Conservation (phyloP, 2,113 vertebrate genomes). For the Balaenoptera acutorostrata region DNA sequence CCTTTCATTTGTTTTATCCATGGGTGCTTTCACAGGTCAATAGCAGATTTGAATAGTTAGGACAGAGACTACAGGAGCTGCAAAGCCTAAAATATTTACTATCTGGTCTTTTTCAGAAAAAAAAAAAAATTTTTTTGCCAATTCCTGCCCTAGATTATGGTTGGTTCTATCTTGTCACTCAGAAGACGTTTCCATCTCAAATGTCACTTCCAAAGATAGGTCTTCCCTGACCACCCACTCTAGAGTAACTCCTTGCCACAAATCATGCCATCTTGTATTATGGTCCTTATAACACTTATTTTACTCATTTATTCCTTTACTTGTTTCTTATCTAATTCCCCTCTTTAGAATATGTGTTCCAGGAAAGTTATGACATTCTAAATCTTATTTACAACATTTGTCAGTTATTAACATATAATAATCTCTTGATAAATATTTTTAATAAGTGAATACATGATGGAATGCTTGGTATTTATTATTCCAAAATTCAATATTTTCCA, state of each 20-base stretch:
- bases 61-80: not conserved
- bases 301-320: not conserved
- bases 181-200: not conserved
- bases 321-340: not conserved
- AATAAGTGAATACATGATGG: not conserved
- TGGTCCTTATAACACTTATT: not conserved
- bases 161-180: not conserved
- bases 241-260: not conserved
- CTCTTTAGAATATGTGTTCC: not conserved
- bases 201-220: not conserved
- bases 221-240: not conserved
- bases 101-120: not conserved
- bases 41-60: not conserved
- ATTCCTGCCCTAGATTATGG: not conserved
- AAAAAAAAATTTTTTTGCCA: not conserved
- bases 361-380: not conserved
- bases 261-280: not conserved
- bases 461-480: not conserved
- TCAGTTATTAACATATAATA: not conserved
- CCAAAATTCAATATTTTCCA: not conserved
- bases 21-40: not conserved
- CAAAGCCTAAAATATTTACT: not conserved
- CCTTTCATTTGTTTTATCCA: not conserved
- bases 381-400: not conserved
- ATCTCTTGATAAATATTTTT: not conserved